Conservation (phyloP, 2,113 vertebrate genomes). For the Upupa epops region DNA sequence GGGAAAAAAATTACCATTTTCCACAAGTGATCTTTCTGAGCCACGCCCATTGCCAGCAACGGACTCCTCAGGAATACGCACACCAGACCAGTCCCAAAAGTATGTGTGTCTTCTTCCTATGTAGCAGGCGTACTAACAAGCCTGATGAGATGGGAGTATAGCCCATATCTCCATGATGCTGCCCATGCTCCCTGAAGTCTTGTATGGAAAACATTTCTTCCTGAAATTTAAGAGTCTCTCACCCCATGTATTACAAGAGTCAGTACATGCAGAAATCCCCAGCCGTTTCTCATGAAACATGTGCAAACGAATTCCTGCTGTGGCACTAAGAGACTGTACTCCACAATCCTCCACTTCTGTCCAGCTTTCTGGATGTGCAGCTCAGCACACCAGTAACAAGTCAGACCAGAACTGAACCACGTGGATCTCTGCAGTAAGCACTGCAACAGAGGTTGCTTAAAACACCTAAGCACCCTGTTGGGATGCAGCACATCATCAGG, state of each 20-base stretch:
- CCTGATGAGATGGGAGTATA: slow-evolving; percentile 12
- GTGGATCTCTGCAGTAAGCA: slow-evolving; percentile 3
- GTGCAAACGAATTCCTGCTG: slow-evolving; percentile 39
- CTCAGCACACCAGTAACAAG: not conserved
- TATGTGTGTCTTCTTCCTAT: slow-evolving; percentile 16
- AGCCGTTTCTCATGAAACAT: slow-evolving; percentile 28
- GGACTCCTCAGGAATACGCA: slow-evolving; percentile 24
- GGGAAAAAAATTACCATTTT: not conserved
- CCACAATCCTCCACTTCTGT: not conserved
- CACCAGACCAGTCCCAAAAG: not conserved
- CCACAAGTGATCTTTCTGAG: not conserved
- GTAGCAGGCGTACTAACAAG: not conserved
- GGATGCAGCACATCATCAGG: not conserved
- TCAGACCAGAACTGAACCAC: not conserved
- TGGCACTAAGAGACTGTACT: not conserved
- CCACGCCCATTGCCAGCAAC: slow-evolving; percentile 62
- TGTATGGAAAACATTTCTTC: slow-evolving; percentile 21
- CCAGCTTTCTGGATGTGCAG: not conserved
- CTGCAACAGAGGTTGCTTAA: not conserved
- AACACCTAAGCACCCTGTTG: not conserved
- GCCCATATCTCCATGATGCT: not conserved
- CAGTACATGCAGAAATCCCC: slow-evolving; percentile 56
- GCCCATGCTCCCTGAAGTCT: slow-evolving; percentile 13
- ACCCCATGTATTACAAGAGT: slow-evolving; percentile 26
- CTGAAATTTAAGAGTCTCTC: slow-evolving; percentile 50